Percentiles rank a stretch among this genome's conserved stretches.
Evolutionary conservation across 1,140 invertebrate species (phyloP).

Genomic region (Drosophila carrolli): DNA sequence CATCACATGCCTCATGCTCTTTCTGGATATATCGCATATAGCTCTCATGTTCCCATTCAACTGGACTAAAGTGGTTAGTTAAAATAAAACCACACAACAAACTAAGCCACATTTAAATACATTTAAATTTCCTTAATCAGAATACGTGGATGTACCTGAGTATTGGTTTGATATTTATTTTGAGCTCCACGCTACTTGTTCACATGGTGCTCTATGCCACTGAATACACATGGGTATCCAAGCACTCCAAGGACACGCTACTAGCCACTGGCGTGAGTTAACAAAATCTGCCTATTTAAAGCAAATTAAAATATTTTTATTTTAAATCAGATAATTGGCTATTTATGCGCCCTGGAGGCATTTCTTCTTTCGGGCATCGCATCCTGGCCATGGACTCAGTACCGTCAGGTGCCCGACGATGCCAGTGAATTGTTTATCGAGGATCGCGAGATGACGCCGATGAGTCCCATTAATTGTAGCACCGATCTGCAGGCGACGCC

Average conservation of each 20-base stretch:
- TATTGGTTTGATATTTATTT: constrained; percentile 88
- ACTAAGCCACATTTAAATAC: no score
- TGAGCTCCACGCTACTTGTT: constrained; percentile 88
- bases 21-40: constrained; percentile 93
- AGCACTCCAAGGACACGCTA: constrained; percentile 85
- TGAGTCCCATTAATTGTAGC: constrained; percentile 82
- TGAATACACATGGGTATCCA: constrained; percentile 87
- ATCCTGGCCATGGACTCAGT: constrained; percentile 84
- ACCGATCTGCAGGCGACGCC: constrained; percentile 74
- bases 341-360: constrained; percentile 85
- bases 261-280: constrained; percentile 85
- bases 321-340: constrained; percentile 84
- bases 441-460: constrained; percentile 85
- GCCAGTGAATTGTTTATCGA: constrained; percentile 85
- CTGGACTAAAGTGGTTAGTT: constrained; percentile 91
- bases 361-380: constrained; percentile 84
- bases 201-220: constrained; percentile 88
- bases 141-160: constrained; percentile 88
- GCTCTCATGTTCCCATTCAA: constrained; percentile 92
- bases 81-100: no score
- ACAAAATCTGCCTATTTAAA: not conserved
- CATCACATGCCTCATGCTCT: constrained; percentile 91
- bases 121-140: constrained; percentile 80
- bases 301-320: not conserved
- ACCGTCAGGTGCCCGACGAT: constrained; percentile 85